Evolutionary conservation across 2,113 vertebrate genomes (phyloP), one percentile per base, ranked within the genome.

Genomic region (Asarcornis scutulata): DNA sequence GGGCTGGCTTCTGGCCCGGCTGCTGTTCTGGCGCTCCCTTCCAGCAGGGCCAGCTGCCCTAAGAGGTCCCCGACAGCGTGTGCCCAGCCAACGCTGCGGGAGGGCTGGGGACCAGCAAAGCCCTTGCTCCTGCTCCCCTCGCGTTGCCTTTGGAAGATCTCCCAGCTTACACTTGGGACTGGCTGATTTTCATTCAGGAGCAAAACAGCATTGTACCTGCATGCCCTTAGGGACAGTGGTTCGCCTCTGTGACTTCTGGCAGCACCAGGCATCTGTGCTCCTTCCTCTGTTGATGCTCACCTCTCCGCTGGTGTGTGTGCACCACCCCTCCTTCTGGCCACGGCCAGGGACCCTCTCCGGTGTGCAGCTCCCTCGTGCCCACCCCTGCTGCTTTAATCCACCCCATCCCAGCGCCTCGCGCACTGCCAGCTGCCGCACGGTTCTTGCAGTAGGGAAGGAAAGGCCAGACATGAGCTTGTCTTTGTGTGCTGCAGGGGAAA

Each of bases 41-140:
- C n/a, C 0, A 0, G 36, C 29, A 46, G 11, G 27, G 16, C 36
- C 26, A 18, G 20, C 34, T 81, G 34, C 55, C 62, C 63, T 42
- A 42, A 80, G 52, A 52, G 6, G 23, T 78, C 38, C n/a, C 62
- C 26, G 20, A 40, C 4, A 0, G 0, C 52, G 1, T 1, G 3
- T 46, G 74, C 2, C 1, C 5, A 32, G 64, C 12, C 17, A 83
- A 50, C 17, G 3, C 29, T 34, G 13, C 8, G 11, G 27, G 86
- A 66, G 14, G 12, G 11, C 27, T 53, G 26, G 38, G 8, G 14
- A 42, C 63, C 34, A 56, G 22, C 56, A 88, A 76, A 73, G n/a
- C 40, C 60, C 53, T 38, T 68, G 25, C 22, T 11, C 42, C 67
- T 44, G 31, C 38, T 88, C 60, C 55, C 55, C 17, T 11, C 1